Base-by-base conservation (phyloP, 1,140 invertebrate genomes). In the Zaprionus camerounensis region DNA sequence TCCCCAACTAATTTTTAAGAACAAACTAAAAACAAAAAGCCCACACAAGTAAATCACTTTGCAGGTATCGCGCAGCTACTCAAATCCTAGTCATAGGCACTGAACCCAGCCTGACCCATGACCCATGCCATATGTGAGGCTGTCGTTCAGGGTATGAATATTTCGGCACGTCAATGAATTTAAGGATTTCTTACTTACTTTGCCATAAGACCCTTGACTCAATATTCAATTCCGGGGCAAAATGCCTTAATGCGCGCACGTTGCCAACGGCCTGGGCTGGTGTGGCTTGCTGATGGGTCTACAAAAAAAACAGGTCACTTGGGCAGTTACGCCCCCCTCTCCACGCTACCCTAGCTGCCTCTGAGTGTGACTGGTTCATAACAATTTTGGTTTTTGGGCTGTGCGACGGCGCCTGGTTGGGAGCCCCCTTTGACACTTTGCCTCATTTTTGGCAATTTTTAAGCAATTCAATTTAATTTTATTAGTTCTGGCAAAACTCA, bases 401-500 rank as follows among this genome's bases (percentile, higher is more conserved):
- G 34, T 34, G 26, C 12, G 22, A 61, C 11, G 22, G 64, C 15
- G 24, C 61, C 61, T 49, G 15, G 5, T 31, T 76, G 36, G 55
- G 36, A 7, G 15, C 41, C 59, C 53, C 63, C 59, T 81, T 78
- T 68, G 75, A 81, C 64, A 85, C 80, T 90, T 90, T 81, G 72
- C 74, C 85, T 90, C 85, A 90, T 90, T 90, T 90, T 90, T 90
- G 81, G 86, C 85, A 78, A 90, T 90, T 90, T 90, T 90, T 90
- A 90, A 90, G 85, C 85, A 90, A 90, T 90, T 90, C 85, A 90
- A 90, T 90, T 90, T 90, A 90, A 90, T 90, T 90, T 90, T 90
- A 90, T 90, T 90, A 90, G 85, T 90, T 85, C 85, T 85, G 81
- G 76, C 85, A 82, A 80, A 85, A 82, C 85, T 90, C 85, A 90